phyloP scores from a whole-genome alignment of 2,888 invertebrate species.

The Zeuzera pyrina region DNA sequence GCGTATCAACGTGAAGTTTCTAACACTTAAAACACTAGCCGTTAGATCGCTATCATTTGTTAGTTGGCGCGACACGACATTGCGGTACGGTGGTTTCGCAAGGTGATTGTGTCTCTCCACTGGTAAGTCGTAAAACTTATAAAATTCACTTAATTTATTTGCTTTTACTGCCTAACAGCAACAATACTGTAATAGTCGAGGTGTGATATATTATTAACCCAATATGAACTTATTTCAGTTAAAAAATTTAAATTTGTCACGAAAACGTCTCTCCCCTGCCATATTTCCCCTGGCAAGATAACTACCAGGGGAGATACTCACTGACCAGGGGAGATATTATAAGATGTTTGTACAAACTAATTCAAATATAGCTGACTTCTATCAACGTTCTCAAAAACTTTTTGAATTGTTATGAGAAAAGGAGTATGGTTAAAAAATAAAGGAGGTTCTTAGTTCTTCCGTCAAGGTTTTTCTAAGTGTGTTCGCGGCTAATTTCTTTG shows the following conservation, averaged over 20 bases:
- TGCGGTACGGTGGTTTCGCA: background rate
- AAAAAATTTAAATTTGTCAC: constrained; percentile 3
- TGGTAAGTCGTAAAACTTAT: constrained; percentile 1
- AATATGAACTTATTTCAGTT: background rate
- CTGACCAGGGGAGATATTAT: constrained; percentile 7
- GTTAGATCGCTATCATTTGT: too few species aligned
- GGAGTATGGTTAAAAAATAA: constrained; percentile 4
- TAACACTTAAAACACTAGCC: too few species aligned
- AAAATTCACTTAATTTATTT: background rate
- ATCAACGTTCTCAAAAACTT: background rate
- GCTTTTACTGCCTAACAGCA: background rate
- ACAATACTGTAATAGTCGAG: background rate
- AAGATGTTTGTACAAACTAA: constrained; percentile 5
- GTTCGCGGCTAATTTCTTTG: too few species aligned
- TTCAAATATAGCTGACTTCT: too few species aligned
- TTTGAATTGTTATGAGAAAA: constrained; percentile 1
- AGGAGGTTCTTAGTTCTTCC: constrained; percentile 4
- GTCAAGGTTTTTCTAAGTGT: too few species aligned
- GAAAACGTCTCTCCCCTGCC: constrained; percentile 7
- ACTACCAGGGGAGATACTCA: constrained; percentile 3
- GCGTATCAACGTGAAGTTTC: too few species aligned
- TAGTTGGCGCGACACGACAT: background rate
- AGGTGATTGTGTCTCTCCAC: background rate
- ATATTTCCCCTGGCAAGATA: too few species aligned
- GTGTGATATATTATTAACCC: background rate